phyloP scores from a whole-genome alignment of 2,113 vertebrate species.

The Aptenodytes forsteri region DNA sequence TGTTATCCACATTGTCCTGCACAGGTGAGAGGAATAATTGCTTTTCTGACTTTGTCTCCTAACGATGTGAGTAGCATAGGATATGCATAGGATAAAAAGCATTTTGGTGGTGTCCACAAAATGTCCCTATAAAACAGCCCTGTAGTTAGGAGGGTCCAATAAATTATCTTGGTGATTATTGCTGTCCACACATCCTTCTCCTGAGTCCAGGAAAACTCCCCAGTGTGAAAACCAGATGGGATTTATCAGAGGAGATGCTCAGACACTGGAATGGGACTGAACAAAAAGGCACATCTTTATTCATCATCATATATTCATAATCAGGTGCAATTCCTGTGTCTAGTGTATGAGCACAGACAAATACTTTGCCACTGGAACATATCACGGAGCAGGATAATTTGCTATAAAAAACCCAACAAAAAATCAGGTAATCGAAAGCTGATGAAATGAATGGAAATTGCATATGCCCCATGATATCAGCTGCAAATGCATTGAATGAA shows the following conservation, averaged over 20 bases:
- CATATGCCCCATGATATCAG: background rate
- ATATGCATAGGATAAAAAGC: background rate
- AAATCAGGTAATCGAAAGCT: background rate
- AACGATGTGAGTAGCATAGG: background rate
- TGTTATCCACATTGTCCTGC: background rate
- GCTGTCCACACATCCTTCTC: background rate
- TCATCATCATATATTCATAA: background rate
- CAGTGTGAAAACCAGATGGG: background rate
- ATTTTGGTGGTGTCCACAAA: background rate
- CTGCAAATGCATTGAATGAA: background rate
- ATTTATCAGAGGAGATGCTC: background rate
- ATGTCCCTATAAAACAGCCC: background rate
- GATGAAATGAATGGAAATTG: background rate
- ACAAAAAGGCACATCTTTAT: background rate
- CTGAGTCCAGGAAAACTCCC: background rate
- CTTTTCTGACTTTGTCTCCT: background rate
- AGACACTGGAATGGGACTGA: background rate
- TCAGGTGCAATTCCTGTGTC: background rate
- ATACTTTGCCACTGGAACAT: background rate
- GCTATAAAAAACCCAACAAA: background rate
- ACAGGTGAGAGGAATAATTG: background rate
- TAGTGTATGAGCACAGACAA: background rate
- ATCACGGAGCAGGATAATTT: background rate
- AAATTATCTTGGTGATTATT: background rate
- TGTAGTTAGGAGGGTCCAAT: background rate